phyloP scores from a whole-genome alignment of 2,113 vertebrate species.

The Osmerus mordax region DNA sequence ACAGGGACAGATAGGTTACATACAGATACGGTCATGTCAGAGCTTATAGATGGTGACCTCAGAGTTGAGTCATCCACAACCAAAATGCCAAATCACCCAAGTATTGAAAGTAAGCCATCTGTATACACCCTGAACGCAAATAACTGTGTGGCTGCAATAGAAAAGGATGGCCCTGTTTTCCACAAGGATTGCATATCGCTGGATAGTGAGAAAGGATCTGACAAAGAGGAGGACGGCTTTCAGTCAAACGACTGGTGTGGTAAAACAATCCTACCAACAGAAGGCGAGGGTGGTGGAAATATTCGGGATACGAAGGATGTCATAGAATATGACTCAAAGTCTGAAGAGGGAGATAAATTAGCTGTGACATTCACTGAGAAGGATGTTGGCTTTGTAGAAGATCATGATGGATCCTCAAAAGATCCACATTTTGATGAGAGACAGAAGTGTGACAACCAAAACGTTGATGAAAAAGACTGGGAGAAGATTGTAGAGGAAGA shows the following conservation, averaged over 20 bases:
- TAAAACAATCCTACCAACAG: background rate
- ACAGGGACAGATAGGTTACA: too few species aligned
- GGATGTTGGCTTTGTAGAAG: background rate
- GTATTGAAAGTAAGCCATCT: background rate
- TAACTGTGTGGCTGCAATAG: background rate
- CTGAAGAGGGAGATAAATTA: background rate
- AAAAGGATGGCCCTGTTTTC: background rate
- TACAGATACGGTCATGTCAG: background rate
- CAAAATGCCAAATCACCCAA: background rate
- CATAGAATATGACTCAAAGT: background rate
- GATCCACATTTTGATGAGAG: conserved; percentile 1
- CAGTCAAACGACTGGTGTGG: background rate
- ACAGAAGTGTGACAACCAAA: background rate
- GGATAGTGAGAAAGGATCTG: conserved; percentile 4
- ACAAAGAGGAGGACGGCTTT: conserved; percentile 1
- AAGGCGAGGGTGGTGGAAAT: background rate
- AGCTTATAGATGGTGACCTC: background rate
- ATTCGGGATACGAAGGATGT: background rate
- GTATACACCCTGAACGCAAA: background rate
- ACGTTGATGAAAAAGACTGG: conserved; percentile 32
- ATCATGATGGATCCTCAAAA: too few species aligned
- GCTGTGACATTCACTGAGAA: conserved; percentile 2
- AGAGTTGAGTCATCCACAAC: background rate
- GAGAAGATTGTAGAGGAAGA: conserved; percentile 58
- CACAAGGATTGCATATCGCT: background rate